phyloP scores from a whole-genome alignment of 2,113 vertebrate genomes.

The Accipiter virgatus region DNA sequence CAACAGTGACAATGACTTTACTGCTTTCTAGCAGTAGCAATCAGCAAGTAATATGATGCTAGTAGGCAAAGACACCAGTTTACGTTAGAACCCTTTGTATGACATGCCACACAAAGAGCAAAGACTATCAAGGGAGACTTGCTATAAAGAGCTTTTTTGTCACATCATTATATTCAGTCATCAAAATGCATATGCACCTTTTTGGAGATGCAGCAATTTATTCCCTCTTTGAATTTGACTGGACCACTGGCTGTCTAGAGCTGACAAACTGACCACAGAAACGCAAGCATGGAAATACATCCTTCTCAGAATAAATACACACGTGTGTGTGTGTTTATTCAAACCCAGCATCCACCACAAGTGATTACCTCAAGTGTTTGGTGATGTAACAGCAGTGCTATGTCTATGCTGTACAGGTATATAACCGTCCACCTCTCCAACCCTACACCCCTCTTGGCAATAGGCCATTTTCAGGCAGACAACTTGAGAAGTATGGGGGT shows the following conservation, averaged over 20 bases:
- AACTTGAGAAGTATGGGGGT: not conserved
- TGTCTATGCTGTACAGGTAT: not conserved
- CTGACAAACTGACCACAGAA: not conserved
- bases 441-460: not conserved
- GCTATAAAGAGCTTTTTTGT: not conserved
- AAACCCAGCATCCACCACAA: not conserved
- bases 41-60: not conserved
- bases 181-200: not conserved
- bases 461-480: not conserved
- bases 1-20: not conserved
- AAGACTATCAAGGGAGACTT: not conserved
- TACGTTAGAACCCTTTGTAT: not conserved
- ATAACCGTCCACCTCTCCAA: not conserved
- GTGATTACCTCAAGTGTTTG: accelerated
- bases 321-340: accelerated
- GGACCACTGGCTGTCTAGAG: not conserved
- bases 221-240: not conserved
- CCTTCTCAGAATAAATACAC: not conserved
- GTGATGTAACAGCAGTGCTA: not conserved
- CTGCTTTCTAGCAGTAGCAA: not conserved
- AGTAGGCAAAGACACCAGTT: not conserved
- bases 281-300: not conserved
- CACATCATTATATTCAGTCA: not conserved
- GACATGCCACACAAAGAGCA: not conserved
- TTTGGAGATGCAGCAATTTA: not conserved